phyloP scores from a whole-genome alignment of 1,140 invertebrate species.

The Camponotus pennsylvanicus region DNA sequence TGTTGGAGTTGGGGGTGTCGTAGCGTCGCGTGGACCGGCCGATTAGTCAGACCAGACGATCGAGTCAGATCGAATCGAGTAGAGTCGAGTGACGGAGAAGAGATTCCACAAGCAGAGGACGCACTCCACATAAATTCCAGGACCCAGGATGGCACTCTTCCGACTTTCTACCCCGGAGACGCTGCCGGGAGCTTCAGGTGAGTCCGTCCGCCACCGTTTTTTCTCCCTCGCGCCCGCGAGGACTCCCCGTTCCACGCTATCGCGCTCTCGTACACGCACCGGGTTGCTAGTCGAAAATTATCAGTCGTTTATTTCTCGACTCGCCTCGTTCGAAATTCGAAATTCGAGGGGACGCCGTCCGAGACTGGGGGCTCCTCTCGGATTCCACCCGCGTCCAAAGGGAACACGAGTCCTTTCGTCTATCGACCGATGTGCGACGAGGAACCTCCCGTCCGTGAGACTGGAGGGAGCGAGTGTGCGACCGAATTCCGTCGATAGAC shows the following conservation, averaged over 20 bases:
- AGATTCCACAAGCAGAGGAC: too few species aligned
- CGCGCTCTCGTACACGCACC: not conserved
- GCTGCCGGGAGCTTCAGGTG: constrained; percentile 82
- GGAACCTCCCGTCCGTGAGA: not conserved
- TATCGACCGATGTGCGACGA: constrained; percentile 62
- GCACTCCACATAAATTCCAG: too few species aligned
- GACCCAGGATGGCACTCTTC: constrained; percentile 84
- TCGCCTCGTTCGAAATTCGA: constrained; percentile 38
- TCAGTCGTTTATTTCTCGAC: constrained; percentile 20
- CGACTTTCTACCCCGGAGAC: constrained; percentile 81
- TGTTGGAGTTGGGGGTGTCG: constrained; percentile 80
- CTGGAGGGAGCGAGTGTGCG: not conserved
- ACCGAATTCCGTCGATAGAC: constrained; percentile 13
- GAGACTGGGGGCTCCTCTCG: too few species aligned
- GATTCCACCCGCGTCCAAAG: too few species aligned
- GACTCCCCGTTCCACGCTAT: not conserved
- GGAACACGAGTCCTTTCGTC: constrained; percentile 27
- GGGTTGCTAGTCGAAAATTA: constrained; percentile 12
- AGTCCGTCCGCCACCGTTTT: constrained; percentile 20
- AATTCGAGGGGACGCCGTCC: not conserved
- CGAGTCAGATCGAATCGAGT: not conserved
- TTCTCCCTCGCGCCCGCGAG: not conserved
- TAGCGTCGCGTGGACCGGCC: constrained; percentile 79
- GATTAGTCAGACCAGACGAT: constrained; percentile 71
- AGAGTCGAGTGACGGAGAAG: constrained; percentile 20